Evolutionary conservation across 2,888 invertebrate genomes (phyloP).

Genomic region (Miltochrista miniata): DNA sequence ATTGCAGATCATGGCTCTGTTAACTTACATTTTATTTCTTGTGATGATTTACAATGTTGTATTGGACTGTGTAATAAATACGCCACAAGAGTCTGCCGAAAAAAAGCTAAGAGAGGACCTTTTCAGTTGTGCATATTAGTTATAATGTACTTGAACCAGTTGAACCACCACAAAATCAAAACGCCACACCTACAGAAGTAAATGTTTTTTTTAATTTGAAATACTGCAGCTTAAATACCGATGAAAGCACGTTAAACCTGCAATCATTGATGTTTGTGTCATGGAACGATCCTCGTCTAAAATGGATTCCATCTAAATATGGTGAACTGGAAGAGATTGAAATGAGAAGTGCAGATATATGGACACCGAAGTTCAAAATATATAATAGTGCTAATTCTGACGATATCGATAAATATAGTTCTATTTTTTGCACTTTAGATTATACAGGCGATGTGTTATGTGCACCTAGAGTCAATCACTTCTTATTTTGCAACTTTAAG

Average conservation of each 20-base stretch:
- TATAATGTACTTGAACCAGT: too few relatives aligned
- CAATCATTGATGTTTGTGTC: slow-evolving; percentile 26
- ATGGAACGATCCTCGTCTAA: slow-evolving; percentile 43
- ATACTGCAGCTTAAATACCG: slow-evolving; percentile 39
- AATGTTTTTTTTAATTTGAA: slow-evolving; percentile 35
- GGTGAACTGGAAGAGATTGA: slow-evolving; percentile 27
- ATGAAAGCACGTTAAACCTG: slow-evolving; percentile 35
- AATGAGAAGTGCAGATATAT: slow-evolving; percentile 17
- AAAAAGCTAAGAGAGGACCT: slow-evolving; percentile 27
- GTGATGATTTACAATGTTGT: background rate
- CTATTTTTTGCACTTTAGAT: slow-evolving; percentile 25
- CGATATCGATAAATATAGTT: background rate
- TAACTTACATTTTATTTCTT: slow-evolving; percentile 12
- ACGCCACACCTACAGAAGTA: slow-evolving; percentile 17
- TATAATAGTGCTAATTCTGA: slow-evolving; percentile 30
- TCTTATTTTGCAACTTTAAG: slow-evolving; percentile 33
- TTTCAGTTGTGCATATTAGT: background rate
- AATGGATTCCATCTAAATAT: slow-evolving; percentile 48
- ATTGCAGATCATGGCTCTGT: slow-evolving; percentile 16
- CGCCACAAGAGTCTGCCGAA: slow-evolving; percentile 27
- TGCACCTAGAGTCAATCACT: slow-evolving; percentile 1
- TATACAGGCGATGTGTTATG: slow-evolving; percentile 35
- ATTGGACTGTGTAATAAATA: slow-evolving; percentile 11
- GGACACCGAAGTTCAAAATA: slow-evolving; percentile 40
- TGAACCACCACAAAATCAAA: slow-evolving; percentile 9